phyloP scores from a whole-genome alignment of 35 echinoderm and acorn worm genomes.

The Holothuria glaberrima region DNA sequence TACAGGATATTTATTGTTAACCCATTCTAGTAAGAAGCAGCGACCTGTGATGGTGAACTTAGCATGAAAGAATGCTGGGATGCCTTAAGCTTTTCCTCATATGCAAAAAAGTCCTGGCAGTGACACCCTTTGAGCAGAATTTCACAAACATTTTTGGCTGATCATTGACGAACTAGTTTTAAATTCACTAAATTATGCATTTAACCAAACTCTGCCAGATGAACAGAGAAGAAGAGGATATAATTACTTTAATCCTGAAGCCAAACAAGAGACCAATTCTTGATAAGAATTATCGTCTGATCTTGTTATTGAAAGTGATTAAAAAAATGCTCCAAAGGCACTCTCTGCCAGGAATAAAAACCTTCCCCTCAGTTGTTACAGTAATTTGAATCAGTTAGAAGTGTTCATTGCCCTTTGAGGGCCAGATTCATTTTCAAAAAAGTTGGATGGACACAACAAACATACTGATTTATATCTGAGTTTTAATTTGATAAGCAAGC shows the following conservation, averaged over 20 bases:
- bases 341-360: no score
- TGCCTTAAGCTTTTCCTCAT: not conserved
- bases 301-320: not conserved
- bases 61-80: constrained; percentile 25
- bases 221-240: not conserved
- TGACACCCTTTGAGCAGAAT: constrained; percentile 46
- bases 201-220: not conserved
- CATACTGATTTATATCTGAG: no score
- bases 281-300: not conserved
- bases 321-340: no score
- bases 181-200: constrained; percentile 9
- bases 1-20: not conserved
- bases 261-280: not conserved
- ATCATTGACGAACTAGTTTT: constrained; percentile 15
- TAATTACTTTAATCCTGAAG: not conserved
- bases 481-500: no score
- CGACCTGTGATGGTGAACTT: not conserved
- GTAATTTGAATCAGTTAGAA: no score
- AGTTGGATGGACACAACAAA: no score
- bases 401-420: no score
- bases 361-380: no score
- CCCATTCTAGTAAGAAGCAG: not conserved
- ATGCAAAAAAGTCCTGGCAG: constrained; percentile 38
- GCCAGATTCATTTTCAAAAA: no score
- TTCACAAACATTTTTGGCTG: constrained; percentile 52